phyloP scores from a whole-genome alignment of 2,113 vertebrate genomes.

The Pungitius pungitius region DNA sequence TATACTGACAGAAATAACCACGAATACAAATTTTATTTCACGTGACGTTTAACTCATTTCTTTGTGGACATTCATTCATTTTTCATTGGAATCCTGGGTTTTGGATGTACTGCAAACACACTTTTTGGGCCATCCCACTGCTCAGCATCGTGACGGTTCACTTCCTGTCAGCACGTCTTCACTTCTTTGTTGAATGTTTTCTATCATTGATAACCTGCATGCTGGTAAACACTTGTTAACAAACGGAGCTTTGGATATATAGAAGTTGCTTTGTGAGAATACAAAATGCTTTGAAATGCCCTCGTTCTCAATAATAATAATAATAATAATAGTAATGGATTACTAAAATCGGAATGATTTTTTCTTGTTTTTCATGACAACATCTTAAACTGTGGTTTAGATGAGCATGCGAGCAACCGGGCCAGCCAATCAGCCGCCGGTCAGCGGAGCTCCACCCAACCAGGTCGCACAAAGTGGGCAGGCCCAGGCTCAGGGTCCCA shows the following conservation, averaged over 20 bases:
- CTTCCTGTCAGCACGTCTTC: slow-evolving; percentile 42
- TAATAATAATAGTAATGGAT: too few species aligned
- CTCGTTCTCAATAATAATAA: too few species aligned
- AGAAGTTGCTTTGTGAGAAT: neutral
- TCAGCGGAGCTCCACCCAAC: slow-evolving; percentile 83
- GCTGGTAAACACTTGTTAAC: neutral
- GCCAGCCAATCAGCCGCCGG: slow-evolving; percentile 78
- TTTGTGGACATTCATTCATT: neutral
- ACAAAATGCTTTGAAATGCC: neutral
- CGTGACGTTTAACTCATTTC: neutral
- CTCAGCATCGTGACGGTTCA: slow-evolving; percentile 9
- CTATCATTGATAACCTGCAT: slow-evolving; percentile 20
- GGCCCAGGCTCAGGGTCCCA: slow-evolving; percentile 82
- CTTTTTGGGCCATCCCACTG: neutral
- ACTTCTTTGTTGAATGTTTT: slow-evolving; percentile 13
- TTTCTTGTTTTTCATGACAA: neutral
- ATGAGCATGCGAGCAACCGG: slow-evolving; percentile 84
- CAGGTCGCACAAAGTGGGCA: slow-evolving; percentile 79
- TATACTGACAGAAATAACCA: too few species aligned
- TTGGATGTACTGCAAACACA: neutral
- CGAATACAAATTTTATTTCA: too few species aligned
- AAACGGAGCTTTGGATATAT: too few species aligned
- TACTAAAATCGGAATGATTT: neutral
- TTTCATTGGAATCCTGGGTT: neutral
- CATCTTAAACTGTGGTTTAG: slow-evolving; percentile 58